Percentiles rank a stretch among this genome's conserved stretches.
phyloP scores from a whole-genome alignment of 2,888 invertebrate species.

The Crepidodera aurea region DNA sequence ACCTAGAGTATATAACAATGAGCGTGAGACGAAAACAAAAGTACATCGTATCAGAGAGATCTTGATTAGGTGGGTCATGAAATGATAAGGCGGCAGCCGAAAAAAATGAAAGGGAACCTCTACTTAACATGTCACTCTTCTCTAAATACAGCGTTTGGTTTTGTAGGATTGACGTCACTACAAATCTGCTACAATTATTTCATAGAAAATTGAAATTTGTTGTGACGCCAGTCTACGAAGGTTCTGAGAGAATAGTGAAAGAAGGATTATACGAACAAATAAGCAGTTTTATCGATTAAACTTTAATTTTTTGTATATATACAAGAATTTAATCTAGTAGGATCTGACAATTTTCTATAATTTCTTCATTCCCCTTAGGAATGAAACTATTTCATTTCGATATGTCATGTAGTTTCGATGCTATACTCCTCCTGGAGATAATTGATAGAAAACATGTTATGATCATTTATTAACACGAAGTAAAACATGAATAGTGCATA shows the following conservation, averaged over 20 bases:
- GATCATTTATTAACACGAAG: too few species aligned
- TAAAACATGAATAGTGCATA: too few species aligned
- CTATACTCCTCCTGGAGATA: too few species aligned
- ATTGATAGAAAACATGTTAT: too few species aligned
- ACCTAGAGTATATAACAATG: conserved; percentile 26
- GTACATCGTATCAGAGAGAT: conserved; percentile 33
- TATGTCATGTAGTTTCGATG: too few species aligned
- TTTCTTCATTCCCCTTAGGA: too few species aligned
- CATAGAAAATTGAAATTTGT: not conserved
- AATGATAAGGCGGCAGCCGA: conserved; percentile 46
- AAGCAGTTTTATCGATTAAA: too few species aligned
- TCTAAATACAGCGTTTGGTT: not conserved
- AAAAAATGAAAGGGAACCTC: conserved; percentile 20
- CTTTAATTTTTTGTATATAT: too few species aligned
- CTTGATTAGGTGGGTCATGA: conserved; percentile 47
- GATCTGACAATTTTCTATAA: too few species aligned
- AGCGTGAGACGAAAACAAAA: conserved; percentile 44
- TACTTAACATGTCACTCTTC: conserved; percentile 18
- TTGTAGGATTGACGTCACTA: conserved; percentile 2
- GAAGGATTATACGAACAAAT: too few species aligned
- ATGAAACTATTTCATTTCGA: too few species aligned
- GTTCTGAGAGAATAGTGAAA: not conserved
- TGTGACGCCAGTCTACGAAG: not conserved
- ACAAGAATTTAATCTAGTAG: too few species aligned
- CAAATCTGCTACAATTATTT: conserved; percentile 8